Evolutionary conservation across 2,888 invertebrate genomes (phyloP).

Genomic region (Thereva unica): DNA sequence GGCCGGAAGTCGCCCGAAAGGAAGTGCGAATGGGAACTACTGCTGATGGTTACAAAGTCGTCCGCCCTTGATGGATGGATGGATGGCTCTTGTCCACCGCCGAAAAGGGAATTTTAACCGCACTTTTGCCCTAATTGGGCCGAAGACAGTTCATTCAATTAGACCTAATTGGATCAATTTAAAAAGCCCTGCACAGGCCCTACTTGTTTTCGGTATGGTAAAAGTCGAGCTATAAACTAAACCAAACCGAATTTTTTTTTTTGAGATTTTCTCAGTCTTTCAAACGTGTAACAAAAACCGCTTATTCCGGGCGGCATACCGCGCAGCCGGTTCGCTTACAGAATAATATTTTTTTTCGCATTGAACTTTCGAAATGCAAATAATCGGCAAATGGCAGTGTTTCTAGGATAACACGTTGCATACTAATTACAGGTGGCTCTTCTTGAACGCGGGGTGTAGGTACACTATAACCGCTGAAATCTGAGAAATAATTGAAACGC

Average conservation of each 20-base stretch:
- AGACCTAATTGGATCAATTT: too few species aligned
- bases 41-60: too few species aligned
- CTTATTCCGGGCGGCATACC: neutral
- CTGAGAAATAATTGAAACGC: constrained; percentile 2
- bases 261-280: neutral
- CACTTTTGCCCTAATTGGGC: too few species aligned
- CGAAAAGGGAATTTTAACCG: too few species aligned
- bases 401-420: constrained; percentile 25
- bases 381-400: constrained; percentile 21
- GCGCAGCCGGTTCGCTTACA: neutral
- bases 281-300: neutral
- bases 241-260: neutral
- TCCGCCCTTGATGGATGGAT: too few species aligned
- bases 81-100: too few species aligned
- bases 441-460: constrained; percentile 8
- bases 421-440: constrained; percentile 17
- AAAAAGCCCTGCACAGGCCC: too few species aligned
- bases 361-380: constrained; percentile 31
- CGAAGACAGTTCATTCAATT: too few species aligned
- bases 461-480: neutral
- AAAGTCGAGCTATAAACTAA: too few species aligned
- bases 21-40: neutral
- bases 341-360: constrained; percentile 12
- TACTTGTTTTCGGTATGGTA: too few species aligned
- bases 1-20: constrained; percentile 19